Evolutionary conservation across 1,140 invertebrate species (phyloP), one percentile per base, ranked within the genome.

Genomic region (Nephotettix cincticeps): DNA sequence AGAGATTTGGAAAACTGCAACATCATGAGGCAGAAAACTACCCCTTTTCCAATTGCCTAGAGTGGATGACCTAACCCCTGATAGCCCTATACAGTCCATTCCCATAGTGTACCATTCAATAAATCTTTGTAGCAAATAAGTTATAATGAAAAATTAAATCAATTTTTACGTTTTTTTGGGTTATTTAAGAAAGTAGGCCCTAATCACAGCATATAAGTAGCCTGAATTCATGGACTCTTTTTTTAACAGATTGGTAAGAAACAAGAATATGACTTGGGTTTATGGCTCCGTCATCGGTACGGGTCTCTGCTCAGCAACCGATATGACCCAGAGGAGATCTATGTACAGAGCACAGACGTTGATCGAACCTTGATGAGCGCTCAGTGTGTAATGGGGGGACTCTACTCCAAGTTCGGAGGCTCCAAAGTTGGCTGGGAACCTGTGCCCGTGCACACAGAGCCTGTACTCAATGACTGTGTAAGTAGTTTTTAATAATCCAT

Each of bases 331-430:
- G 80, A 87, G 70, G 82, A 90, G 81, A 87, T 92, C 72, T 84
- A 85, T 75, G 84, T 91, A 1, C 86, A 89, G 75, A 89, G 88
- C 47, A 96, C 95, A 0, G 91, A 95, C 81, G 88, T 90, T 1
- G 93, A 97, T 82, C 85, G 95, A 25, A 95, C 95, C 14, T 80
- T 98, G 3, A 96, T 95, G 91, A 96, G 93, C 74, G 95, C 93
- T 0, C 84, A 91, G 79, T 83, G 88, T 1, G 91, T 95, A 82
- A 83, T 97, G 68, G 94, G 94, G 69, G 93, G 93, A 3, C 74
- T 87, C 17, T 94, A 90, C 78, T 91, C 92, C 9, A n/a, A 40
- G 68, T 71, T 88, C 2, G 96, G 93, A 91, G 87, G 93, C 77
- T 68, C 76, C 0, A 73, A 86, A 3, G 78, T 95, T 0, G 76